These are phyloP conservation scores for Stomatorhinus ivindoensis DNA, from an alignment of 2,113 vertebrate genomes.

Conservation along the genomic window DNA sequence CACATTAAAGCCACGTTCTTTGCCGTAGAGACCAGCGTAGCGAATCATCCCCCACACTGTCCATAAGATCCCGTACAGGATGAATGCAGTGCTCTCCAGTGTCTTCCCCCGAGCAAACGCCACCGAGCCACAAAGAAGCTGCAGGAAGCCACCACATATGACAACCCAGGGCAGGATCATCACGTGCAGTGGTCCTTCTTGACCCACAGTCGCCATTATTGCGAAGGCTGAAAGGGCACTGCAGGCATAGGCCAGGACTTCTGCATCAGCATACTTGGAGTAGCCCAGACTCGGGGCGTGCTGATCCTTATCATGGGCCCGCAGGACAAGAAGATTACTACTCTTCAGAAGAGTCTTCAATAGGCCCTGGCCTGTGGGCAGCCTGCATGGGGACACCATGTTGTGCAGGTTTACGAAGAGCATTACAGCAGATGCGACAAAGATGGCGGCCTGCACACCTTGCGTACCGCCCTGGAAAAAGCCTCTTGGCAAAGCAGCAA, in stretches of 20 bases:
- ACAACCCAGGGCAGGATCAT: constrained; percentile 75
- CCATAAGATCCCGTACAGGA: constrained; percentile 76
- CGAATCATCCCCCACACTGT: constrained; percentile 74
- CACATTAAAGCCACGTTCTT: constrained; percentile 60
- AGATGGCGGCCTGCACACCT: constrained; percentile 65
- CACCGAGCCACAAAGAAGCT: constrained; percentile 63
- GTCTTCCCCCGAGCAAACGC: constrained; percentile 79
- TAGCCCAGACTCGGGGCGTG: constrained; percentile 69
- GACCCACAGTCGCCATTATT: constrained; percentile 49
- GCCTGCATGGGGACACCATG: constrained; percentile 35
- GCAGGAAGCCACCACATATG: constrained; percentile 67
- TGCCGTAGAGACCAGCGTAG: constrained; percentile 59
- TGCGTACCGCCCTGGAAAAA: constrained; percentile 69
- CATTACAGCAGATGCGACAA: constrained; percentile 59
- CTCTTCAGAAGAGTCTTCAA: constrained; percentile 51
- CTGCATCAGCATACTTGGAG: constrained; percentile 75
- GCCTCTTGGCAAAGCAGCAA: constrained; percentile 60
- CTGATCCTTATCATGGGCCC: constrained; percentile 52
- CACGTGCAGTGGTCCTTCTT: constrained; percentile 49
- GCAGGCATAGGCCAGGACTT: constrained; percentile 67
- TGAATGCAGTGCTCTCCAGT: constrained; percentile 75
- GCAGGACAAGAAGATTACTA: constrained; percentile 51
- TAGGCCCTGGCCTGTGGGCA: constrained; percentile 43
- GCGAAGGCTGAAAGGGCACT: constrained; percentile 72
- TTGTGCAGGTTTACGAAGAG: constrained; percentile 62